Evolutionary conservation across 2,113 vertebrate genomes (phyloP).

Genomic region (Brachirus orientalis): DNA sequence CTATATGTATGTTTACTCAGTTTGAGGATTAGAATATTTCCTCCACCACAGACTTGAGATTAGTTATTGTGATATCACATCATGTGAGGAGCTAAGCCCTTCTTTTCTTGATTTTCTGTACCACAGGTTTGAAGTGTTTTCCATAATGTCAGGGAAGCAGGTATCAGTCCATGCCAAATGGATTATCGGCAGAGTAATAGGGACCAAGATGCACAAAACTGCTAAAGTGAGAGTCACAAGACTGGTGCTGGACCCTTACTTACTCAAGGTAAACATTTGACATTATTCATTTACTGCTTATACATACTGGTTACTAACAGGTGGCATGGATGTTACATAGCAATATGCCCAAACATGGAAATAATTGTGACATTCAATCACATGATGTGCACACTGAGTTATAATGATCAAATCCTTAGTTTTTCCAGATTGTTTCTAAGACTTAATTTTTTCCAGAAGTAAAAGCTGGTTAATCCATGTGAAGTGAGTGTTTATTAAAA

Average conservation of each 20-base stretch:
- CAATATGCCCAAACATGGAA: not conserved
- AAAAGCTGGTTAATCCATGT: not conserved
- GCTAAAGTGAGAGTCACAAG: constrained; percentile 96
- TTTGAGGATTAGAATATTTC: too few relatives aligned
- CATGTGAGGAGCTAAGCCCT: too few relatives aligned
- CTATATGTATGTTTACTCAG: too few relatives aligned
- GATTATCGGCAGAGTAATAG: constrained; percentile 94
- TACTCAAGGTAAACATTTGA: constrained; percentile 87
- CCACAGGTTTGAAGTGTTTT: constrained; percentile 25
- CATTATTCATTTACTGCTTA: not conserved
- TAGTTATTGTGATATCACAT: not conserved
- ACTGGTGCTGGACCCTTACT: constrained; percentile 92
- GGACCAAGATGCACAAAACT: constrained; percentile 95
- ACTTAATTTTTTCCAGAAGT: not conserved
- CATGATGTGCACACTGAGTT: too few relatives aligned
- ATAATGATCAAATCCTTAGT: too few relatives aligned
- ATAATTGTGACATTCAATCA: too few relatives aligned
- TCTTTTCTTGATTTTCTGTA: not conserved
- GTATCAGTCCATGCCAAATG: constrained; percentile 92
- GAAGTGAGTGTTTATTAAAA: not conserved
- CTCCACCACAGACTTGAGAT: too few relatives aligned
- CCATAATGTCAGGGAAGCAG: constrained; percentile 86
- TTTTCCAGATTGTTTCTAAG: not conserved
- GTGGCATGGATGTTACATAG: not conserved
- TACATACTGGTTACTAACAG: too few relatives aligned